A percentile compares a stretch with the other conserved stretches of the same genome.
Conservation (phyloP, 2,888 invertebrate genomes). For the Drosophila atripex region DNA sequence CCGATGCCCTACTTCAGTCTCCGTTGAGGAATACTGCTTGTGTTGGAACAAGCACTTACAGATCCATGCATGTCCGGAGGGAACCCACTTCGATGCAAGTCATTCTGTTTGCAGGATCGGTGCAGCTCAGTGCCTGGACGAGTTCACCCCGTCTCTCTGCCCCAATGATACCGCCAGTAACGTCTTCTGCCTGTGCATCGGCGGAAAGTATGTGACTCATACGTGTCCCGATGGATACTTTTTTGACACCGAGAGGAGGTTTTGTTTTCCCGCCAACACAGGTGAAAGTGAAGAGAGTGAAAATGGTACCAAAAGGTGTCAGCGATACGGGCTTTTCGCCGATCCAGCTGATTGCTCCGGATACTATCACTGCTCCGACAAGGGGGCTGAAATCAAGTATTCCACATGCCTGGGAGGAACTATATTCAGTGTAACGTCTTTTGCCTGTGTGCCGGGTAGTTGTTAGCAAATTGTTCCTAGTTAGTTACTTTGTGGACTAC, state of each 20-base stretch:
- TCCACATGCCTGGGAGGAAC: constrained; percentile 34
- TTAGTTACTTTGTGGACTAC: too few species aligned
- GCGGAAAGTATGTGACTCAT: constrained; percentile 2
- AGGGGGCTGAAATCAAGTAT: constrained; percentile 46
- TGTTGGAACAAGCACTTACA: constrained; percentile 8
- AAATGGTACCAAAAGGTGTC: constrained; percentile 17
- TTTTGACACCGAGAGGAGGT: background rate
- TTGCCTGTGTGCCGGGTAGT: constrained; percentile 42
- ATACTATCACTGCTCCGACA: constrained; percentile 74
- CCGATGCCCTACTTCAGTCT: background rate
- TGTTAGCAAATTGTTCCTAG: constrained; percentile 34
- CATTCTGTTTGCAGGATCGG: constrained; percentile 14
- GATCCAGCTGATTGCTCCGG: constrained; percentile 75
- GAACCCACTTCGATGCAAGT: constrained; percentile 26
- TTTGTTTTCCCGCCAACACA: constrained; percentile 6
- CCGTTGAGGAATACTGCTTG: constrained; percentile 1
- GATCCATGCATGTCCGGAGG: constrained; percentile 6
- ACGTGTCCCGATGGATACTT: constrained; percentile 5
- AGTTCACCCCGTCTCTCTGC: background rate
- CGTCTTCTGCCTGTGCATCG: constrained; percentile 17
- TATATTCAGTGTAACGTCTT: constrained; percentile 38
- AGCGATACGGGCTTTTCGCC: constrained; percentile 60
- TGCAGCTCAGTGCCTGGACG: constrained; percentile 15
- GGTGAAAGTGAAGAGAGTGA: background rate
- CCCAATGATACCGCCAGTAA: background rate